phyloP scores from a whole-genome alignment of 1,140 invertebrate species.

The Drosophila fuyamai region DNA sequence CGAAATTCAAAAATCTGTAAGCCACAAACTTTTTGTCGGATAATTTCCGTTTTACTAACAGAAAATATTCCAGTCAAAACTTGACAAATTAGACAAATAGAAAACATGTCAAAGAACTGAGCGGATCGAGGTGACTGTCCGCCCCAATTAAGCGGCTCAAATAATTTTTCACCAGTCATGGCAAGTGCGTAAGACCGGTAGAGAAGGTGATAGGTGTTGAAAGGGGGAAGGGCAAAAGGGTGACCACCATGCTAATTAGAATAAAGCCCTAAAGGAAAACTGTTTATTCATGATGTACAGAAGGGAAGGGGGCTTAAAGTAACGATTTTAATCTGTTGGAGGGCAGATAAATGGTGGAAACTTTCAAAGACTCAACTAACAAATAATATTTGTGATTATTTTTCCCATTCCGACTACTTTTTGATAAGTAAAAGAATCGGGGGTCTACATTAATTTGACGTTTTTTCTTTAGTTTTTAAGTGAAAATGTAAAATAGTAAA shows the following conservation, averaged over 20 bases:
- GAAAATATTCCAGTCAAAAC: slow-evolving; percentile 41
- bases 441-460: no score
- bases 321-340: not conserved
- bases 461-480: no score
- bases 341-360: no score
- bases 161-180: slow-evolving; percentile 55
- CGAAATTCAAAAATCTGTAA: slow-evolving; percentile 30
- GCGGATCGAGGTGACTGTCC: slow-evolving; percentile 44
- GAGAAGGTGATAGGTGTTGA: slow-evolving; percentile 24
- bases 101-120: slow-evolving; percentile 81
- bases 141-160: slow-evolving; percentile 72
- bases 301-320: no score
- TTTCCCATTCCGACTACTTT: no score
- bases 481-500: no score
- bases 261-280: slow-evolving; percentile 53
- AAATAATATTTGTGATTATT: no score
- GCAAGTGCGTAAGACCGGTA: slow-evolving; percentile 70
- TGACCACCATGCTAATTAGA: slow-evolving; percentile 70
- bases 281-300: slow-evolving; percentile 64
- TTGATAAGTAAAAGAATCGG: no score
- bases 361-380: no score
- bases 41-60: slow-evolving; percentile 67
- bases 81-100: slow-evolving; percentile 82
- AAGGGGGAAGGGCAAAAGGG: not conserved
- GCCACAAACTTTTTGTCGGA: slow-evolving; percentile 54